Base-by-base conservation (phyloP, 2,113 vertebrate genomes). In the Xyliphius kryptos region DNA sequence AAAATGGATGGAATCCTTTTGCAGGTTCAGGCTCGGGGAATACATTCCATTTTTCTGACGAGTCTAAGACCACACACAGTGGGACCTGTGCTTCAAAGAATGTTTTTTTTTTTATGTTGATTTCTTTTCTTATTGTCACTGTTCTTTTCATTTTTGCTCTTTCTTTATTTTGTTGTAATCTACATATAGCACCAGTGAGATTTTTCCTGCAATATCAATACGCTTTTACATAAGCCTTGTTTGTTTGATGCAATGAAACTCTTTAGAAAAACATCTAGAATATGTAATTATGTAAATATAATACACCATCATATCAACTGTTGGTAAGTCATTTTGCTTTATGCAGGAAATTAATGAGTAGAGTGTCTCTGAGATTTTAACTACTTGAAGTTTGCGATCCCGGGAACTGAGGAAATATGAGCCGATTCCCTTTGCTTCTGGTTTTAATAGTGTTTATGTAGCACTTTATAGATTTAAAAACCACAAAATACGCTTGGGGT, bases 1-100 rank as follows among this genome's bases (percentile, higher is more conserved):
- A 93, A 92, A 92, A 93, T 92, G 89, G 89, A 91, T 91, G 89
- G 87, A 88, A 89, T 88, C 86, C 87, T 87, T 87, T 88, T 89
- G 85, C 65, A 88, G 87, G 87, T 88, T 86, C 83, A 83, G 81
- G 86, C 85, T 87, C 82, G 75, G 89, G 89, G 89, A 91, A 90
- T 92, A 87, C 85, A 89, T 85, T 91, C 88, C 88, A 90, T 92
- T 90, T 91, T 89, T 91, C 87, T 90, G 89, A 89, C 88, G 88
- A 84, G 86, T 85, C 89, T 83, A 76, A 88, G 90, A 90, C 90
- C 89, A 89, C 86, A 89, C 89, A 90, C 89, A 84, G 87, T 87
- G 86, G 89, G 85, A 91, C 88, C 88, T 73, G 84, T 88, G 84
- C 54, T 67, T 66, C 64, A 85, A 87, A 91, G 63, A 46, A 22